A percentile compares a stretch with the other conserved stretches of the same genome.
Conservation (phyloP, 2,113 vertebrate species). For the Menura novaehollandiae region DNA sequence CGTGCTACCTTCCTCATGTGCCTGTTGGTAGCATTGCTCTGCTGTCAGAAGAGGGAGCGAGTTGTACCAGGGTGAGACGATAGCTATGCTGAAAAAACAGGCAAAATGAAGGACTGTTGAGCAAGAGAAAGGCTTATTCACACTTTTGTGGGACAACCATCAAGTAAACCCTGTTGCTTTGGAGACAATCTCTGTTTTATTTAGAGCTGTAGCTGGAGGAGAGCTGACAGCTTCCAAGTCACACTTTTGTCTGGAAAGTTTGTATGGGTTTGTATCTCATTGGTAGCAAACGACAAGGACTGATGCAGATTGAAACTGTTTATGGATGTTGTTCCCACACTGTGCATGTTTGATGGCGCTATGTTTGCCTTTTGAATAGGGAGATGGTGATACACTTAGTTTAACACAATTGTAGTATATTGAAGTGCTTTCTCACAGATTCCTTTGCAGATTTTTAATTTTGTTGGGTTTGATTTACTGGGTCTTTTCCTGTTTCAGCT, state of each 20-base stretch:
- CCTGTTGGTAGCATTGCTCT: neutral
- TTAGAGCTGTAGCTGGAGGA: neutral
- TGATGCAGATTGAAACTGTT: neutral
- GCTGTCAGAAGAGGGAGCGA: neutral
- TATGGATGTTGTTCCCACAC: neutral
- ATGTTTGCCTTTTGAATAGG: rapidly evolving
- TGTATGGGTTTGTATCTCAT: neutral
- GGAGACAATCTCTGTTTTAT: neutral
- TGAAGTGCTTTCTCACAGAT: neutral
- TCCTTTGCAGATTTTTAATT: neutral
- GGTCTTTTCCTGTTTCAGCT: neutral
- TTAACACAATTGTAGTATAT: neutral
- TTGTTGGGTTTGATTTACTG: neutral
- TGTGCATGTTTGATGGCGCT: neutral
- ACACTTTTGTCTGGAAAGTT: neutral
- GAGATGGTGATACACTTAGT: neutral
- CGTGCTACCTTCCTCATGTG: rapidly evolving
- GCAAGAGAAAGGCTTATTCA: neutral
- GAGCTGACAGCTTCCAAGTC: neutral
- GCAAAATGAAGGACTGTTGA: neutral
- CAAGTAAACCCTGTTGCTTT: neutral
- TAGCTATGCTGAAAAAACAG: neutral
- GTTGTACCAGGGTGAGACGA: rapidly evolving
- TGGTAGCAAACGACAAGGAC: neutral
- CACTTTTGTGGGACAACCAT: neutral